Percentiles rank a stretch among this genome's conserved stretches.
phyloP scores from a whole-genome alignment of 2,113 vertebrate genomes.

The Perca schrenkii region DNA sequence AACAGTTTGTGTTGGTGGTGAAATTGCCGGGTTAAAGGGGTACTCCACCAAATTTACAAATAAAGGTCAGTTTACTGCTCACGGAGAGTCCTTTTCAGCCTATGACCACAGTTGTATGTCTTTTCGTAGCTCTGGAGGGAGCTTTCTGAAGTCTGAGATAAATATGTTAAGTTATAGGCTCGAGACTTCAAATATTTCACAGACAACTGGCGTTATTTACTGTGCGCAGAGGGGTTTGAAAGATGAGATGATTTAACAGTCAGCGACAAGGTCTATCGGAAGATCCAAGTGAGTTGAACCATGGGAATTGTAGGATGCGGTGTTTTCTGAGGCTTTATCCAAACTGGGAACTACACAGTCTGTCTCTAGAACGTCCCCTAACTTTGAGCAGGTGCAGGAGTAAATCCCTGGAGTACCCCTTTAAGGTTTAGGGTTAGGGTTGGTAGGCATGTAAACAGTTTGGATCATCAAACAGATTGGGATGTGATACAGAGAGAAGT shows the following conservation, averaged over 20 bases:
- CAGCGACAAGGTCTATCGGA: not conserved
- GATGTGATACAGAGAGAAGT: conserved; percentile 24
- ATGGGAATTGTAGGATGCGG: not conserved
- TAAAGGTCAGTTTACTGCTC: not conserved
- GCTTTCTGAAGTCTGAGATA: not conserved
- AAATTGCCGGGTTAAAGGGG: not conserved
- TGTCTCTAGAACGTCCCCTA: not conserved
- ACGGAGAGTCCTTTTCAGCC: not conserved
- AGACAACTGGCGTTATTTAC: not conserved
- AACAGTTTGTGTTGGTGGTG: not conserved
- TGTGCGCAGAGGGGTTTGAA: not conserved
- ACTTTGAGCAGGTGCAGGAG: not conserved
- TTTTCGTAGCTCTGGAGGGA: not conserved
- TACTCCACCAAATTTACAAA: conserved; percentile 1
- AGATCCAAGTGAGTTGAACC: conserved; percentile 1
- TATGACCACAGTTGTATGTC: not conserved
- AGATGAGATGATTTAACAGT: conserved; percentile 12
- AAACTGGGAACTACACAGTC: not conserved
- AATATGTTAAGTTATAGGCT: not conserved
- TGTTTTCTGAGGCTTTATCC: not conserved
- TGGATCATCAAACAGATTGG: conserved; percentile 26
- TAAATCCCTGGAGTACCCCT: not conserved
- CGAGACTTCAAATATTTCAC: not conserved
- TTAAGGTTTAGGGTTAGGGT: not conserved
- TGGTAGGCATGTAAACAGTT: not conserved